phyloP scores from a whole-genome alignment of 2,113 vertebrate species.

The Nicator chloris region DNA sequence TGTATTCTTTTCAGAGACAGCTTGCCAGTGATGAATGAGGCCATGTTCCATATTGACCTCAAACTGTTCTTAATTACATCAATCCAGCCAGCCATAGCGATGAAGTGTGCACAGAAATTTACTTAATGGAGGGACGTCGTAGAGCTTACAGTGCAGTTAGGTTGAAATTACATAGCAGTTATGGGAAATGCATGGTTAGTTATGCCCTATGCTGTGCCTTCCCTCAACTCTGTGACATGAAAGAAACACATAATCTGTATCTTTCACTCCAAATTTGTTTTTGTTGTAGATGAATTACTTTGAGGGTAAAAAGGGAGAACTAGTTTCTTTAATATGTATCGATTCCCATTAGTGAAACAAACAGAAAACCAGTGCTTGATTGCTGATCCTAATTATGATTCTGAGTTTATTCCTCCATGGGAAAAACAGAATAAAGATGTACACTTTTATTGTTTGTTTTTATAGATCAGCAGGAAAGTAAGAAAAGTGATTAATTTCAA shows the following conservation, averaged over 20 bases:
- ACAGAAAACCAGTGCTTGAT: neutral
- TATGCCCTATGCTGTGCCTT: neutral
- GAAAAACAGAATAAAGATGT: neutral
- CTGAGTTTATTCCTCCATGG: neutral
- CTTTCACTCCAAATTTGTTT: neutral
- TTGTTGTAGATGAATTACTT: neutral
- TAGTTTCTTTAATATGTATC: neutral
- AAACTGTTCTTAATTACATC: constrained; percentile 24
- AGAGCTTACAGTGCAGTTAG: neutral
- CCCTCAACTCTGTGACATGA: neutral
- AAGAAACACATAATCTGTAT: neutral
- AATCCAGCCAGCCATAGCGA: constrained; percentile 38
- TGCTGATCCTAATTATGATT: neutral
- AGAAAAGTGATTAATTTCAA: neutral
- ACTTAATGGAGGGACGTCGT: neutral
- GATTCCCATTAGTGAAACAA: neutral
- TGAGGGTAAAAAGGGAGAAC: neutral
- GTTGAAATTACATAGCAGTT: constrained; percentile 51
- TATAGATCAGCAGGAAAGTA: neutral
- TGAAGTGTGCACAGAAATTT: neutral
- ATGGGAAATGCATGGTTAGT: neutral
- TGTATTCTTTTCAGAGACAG: constrained; percentile 10
- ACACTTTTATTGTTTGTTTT: neutral
- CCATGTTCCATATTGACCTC: constrained; percentile 46
- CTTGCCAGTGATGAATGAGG: constrained; percentile 6